Conservation (phyloP, 2,797 vertebrate species). For the Poeciliopsis gracilis region DNA sequence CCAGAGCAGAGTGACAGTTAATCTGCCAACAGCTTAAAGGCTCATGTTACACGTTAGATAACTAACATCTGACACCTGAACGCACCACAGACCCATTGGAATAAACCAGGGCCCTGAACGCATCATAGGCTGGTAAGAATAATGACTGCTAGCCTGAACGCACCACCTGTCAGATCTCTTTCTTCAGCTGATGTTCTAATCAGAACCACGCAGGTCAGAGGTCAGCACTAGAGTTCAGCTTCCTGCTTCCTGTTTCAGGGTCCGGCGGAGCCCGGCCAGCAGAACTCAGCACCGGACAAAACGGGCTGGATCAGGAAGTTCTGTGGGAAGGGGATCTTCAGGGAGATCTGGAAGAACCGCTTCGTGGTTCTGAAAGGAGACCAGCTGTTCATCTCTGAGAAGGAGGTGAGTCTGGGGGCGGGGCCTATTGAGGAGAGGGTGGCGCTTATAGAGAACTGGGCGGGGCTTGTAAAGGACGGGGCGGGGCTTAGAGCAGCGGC, state of each 20-base stretch:
- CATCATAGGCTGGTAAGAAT: background rate
- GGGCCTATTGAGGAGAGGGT: background rate
- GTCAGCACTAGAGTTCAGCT: background rate
- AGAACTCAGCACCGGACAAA: conserved; percentile 85
- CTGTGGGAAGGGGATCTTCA: conserved; percentile 93
- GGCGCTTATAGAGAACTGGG: no score
- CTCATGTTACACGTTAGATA: conserved; percentile 16
- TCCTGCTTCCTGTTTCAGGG: conserved; percentile 75
- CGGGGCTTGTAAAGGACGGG: no score
- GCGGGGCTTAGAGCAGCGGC: no score
- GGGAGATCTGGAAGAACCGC: conserved; percentile 97
- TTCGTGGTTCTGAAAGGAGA: conserved; percentile 90
- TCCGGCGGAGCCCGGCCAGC: conserved; percentile 81
- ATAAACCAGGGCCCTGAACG: background rate
- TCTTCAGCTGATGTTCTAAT: background rate
- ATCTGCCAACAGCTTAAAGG: conserved; percentile 1
- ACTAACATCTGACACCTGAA: conserved; percentile 17
- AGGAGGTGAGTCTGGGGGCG: conserved; percentile 86
- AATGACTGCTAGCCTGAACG: background rate
- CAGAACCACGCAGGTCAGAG: background rate
- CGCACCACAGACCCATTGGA: background rate
- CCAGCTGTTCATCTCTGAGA: conserved; percentile 92
- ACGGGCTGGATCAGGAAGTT: conserved; percentile 96
- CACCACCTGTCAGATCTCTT: background rate
- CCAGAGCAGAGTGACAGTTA: background rate